Conservation (phyloP, 2,888 invertebrate species). For the Nyleta sp. region DNA sequence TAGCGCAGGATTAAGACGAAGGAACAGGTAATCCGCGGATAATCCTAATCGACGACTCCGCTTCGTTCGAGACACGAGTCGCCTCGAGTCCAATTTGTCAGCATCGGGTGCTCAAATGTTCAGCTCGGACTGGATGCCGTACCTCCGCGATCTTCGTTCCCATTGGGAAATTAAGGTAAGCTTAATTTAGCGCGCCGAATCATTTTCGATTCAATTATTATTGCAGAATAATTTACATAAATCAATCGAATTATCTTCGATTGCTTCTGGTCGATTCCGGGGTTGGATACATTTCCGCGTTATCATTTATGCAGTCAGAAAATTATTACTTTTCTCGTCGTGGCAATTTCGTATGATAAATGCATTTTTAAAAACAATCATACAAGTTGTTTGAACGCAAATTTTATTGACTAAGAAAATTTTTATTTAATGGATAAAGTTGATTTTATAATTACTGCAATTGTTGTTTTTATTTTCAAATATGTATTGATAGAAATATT, state of each 20-base stretch:
- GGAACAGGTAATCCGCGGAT: slow-evolving; percentile 69
- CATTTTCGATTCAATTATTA: slow-evolving; percentile 42
- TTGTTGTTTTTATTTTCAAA: no score
- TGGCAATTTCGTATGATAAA: no score
- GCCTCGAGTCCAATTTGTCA: slow-evolving; percentile 67
- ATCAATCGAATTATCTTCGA: slow-evolving; percentile 29
- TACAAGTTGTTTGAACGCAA: no score
- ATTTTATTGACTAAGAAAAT: no score
- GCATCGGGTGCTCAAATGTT: slow-evolving; percentile 33
- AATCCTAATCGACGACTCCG: slow-evolving; percentile 76
- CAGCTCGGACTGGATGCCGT: slow-evolving; percentile 28
- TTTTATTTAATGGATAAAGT: no score
- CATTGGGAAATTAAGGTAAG: slow-evolving; percentile 45
- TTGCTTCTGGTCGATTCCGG: slow-evolving; percentile 7
- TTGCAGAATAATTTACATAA: slow-evolving; percentile 27
- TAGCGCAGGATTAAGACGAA: slow-evolving; percentile 46
- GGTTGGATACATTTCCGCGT: not conserved
- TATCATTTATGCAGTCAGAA: not conserved
- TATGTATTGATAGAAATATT: no score
- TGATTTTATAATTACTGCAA: no score
- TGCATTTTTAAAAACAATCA: no score
- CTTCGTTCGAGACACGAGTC: slow-evolving; percentile 67
- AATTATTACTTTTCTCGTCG: no score
- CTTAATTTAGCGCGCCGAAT: slow-evolving; percentile 32
- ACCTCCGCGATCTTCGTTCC: slow-evolving; percentile 26